Evolutionary conservation across 1,140 invertebrate genomes (phyloP), one percentile per base, ranked within the genome.

Genomic region (Calephelis virginiensis): DNA sequence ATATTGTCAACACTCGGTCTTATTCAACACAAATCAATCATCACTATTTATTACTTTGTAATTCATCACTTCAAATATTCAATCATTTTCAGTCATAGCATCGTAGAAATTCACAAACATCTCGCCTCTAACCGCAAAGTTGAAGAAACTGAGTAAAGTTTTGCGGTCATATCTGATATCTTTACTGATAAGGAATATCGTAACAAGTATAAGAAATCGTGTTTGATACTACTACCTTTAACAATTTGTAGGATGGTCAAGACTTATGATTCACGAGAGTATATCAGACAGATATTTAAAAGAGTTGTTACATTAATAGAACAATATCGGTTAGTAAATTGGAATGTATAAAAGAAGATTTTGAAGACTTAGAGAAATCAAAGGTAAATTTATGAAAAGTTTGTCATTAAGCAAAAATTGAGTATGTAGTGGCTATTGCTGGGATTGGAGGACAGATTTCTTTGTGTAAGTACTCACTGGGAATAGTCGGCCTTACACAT

Each of bases 1-100:
- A 83, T 85, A 81, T 85, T 77, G 80, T 71, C 85, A 90, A 86
- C 87, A 77, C 70, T 84, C 61, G 68, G 72, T 77, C 75, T 76
- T 70, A 78, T 81, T 83, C 76, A 78, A 83, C 45, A n/a, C 53
- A 37, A 59, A 59, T 75, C 76, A 72, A 73, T 56, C 28, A 1
- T n/a, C 12, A 38, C 28, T 59, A 53, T 53, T 9, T 10, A 71
- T 59, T 60, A 68, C 40, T 43, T 43, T 8, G 0, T 43, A 63
- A 60, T 56, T 14, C 38, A 53, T 28, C 10, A 10, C 50, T 28
- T 28, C 7, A 9, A 48, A 8, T 28, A 43, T 43, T 43, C 40
- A 43, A 43, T 17, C 28, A 10, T 48, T 59, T 59, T 37, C 46
- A 63, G 14, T 47, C 28, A 47, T 45, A 46, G 37, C 47, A 63